Evolutionary conservation across 2,797 vertebrate genomes (phyloP).

Genomic region (Pteropus rufus): DNA sequence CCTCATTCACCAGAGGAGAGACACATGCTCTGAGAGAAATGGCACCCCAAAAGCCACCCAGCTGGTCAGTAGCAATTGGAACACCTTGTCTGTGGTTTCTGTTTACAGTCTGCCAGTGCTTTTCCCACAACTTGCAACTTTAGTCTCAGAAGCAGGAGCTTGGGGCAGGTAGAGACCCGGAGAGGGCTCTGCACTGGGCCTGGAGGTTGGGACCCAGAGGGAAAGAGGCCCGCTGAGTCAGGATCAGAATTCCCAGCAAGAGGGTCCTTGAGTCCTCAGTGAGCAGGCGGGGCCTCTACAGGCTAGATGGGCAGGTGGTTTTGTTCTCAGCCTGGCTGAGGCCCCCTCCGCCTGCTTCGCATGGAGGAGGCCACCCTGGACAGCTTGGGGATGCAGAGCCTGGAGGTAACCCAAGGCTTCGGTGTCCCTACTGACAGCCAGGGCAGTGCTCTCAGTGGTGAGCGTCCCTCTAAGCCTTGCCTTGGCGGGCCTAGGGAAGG

Average conservation of each 20-base stretch:
- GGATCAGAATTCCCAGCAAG: neutral
- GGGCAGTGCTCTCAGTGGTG: neutral
- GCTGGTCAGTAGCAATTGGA: neutral
- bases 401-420: constrained; percentile 53
- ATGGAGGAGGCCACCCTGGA: neutral
- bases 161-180: neutral
- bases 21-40: neutral
- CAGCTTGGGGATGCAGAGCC: neutral
- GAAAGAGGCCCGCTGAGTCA: neutral
- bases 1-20: neutral
- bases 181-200: neutral
- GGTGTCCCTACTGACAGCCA: neutral
- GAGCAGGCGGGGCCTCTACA: neutral
- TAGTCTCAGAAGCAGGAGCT: neutral
- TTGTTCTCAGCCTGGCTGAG: neutral
- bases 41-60: neutral
- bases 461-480: neutral
- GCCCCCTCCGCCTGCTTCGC: neutral
- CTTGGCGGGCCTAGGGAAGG: neutral
- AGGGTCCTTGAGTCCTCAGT: neutral
- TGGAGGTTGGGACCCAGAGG: neutral
- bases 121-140: neutral
- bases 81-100: neutral
- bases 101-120: neutral
- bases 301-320: neutral